phyloP scores from a whole-genome alignment of 2,113 vertebrate genomes.

The Elephas maximus region DNA sequence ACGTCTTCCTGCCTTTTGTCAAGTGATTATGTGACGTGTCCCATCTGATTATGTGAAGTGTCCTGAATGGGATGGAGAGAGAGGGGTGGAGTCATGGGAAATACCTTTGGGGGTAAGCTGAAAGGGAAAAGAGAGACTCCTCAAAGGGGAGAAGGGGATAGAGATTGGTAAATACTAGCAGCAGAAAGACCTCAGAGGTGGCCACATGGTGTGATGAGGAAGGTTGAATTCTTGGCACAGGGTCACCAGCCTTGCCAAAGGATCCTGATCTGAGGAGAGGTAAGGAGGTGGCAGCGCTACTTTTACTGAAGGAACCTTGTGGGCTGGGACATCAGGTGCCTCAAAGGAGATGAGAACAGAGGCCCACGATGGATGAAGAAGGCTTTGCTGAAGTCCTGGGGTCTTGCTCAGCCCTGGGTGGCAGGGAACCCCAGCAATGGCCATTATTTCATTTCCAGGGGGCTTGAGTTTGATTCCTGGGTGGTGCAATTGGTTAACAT shows the following conservation, averaged over 20 bases:
- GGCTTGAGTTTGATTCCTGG: neutral
- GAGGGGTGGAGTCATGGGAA: neutral
- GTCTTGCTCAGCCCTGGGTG: neutral
- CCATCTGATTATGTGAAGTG: neutral
- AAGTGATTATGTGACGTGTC: neutral
- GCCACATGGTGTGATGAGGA: too few species aligned
- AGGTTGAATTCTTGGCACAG: neutral
- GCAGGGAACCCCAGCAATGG: neutral
- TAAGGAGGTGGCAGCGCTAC: neutral
- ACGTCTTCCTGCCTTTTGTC: neutral
- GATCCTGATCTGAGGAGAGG: neutral
- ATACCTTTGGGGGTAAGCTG: neutral
- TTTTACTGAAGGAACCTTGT: neutral
- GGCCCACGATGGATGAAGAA: neutral
- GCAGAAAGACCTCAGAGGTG: neutral
- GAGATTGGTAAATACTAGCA: neutral
- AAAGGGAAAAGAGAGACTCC: neutral
- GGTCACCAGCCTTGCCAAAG: neutral
- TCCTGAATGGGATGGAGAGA: neutral
- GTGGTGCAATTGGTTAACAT: too few species aligned
- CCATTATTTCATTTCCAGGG: neutral
- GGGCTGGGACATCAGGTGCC: accelerated
- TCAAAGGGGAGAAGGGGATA: neutral
- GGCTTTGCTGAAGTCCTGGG: neutral
- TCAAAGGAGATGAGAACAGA: neutral